phyloP scores from a whole-genome alignment of 2,888 invertebrate genomes.

The Dendrolimus houi region DNA sequence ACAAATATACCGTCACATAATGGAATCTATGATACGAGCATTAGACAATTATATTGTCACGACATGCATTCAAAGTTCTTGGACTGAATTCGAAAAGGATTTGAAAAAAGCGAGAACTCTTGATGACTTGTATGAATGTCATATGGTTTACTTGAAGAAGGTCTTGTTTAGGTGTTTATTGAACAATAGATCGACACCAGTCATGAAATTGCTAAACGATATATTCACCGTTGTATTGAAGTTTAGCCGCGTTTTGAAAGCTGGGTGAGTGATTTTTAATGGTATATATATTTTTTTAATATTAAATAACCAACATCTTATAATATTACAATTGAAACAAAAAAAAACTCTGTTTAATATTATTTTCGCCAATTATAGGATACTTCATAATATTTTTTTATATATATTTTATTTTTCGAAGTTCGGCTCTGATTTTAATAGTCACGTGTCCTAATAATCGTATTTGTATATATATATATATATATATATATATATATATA shows the following conservation, averaged over 20 bases:
- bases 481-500: too few species aligned
- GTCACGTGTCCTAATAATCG: too few species aligned
- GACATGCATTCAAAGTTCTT: slow-evolving; percentile 84
- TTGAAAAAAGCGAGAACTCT: slow-evolving; percentile 79
- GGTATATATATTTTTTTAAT: not conserved
- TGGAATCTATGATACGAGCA: slow-evolving; percentile 85
- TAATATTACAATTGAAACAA: too few species aligned
- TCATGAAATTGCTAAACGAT: slow-evolving; percentile 82
- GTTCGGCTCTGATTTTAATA: too few species aligned
- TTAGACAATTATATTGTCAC: slow-evolving; percentile 87
- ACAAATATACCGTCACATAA: slow-evolving; percentile 83
- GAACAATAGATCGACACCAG: slow-evolving; percentile 81
- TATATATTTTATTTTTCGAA: too few species aligned
- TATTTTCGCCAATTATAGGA: too few species aligned
- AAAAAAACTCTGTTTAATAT: too few species aligned
- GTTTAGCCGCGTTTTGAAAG: slow-evolving; percentile 78
- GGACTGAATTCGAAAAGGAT: slow-evolving; percentile 84
- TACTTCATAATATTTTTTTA: too few species aligned
- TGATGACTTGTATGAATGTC: slow-evolving; percentile 83
- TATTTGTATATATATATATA: too few species aligned
- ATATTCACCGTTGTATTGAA: slow-evolving; percentile 84
- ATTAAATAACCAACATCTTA: too few species aligned
- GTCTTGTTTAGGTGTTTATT: slow-evolving; percentile 84
- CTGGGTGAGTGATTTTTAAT: slow-evolving; percentile 47
- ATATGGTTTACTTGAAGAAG: slow-evolving; percentile 84